Evolutionary conservation across 2,113 vertebrate genomes (phyloP).

Genomic region (Bambusicola thoracicus): DNA sequence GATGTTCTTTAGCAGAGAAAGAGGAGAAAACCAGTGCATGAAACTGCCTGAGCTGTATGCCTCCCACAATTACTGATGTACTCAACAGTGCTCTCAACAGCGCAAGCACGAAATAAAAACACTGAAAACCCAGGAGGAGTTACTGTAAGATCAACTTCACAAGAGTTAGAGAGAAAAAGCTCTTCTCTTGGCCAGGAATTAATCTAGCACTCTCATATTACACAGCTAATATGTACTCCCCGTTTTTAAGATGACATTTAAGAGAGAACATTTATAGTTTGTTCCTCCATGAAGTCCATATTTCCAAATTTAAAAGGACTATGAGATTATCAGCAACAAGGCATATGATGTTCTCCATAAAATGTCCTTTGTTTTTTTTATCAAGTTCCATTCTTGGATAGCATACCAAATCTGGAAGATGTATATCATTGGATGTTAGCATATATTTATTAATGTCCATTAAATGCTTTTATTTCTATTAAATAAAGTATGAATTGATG

Average conservation of each 20-base stretch:
- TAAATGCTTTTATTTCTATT: background rate
- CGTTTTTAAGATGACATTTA: background rate
- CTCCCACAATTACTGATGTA: background rate
- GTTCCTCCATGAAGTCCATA: background rate
- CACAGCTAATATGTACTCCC: accelerated
- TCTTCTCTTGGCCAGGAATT: background rate
- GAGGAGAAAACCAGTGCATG: background rate
- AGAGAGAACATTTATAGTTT: background rate
- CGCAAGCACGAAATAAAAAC: background rate
- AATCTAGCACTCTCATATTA: background rate
- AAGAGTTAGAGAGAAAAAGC: background rate
- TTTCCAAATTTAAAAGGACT: background rate
- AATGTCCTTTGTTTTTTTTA: background rate
- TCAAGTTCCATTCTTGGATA: background rate
- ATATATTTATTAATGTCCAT: background rate
- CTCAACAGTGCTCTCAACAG: background rate
- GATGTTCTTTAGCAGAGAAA: background rate
- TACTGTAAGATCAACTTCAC: accelerated
- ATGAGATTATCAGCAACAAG: background rate
- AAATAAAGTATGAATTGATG: background rate
- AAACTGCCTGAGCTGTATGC: background rate
- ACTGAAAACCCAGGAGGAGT: background rate
- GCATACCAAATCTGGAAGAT: background rate
- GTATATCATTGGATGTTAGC: background rate
- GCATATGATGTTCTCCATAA: background rate